Percentiles rank a stretch among this genome's conserved stretches.
phyloP scores from a whole-genome alignment of 2,113 vertebrate species.

The Sterrhoptilus dennistouni region DNA sequence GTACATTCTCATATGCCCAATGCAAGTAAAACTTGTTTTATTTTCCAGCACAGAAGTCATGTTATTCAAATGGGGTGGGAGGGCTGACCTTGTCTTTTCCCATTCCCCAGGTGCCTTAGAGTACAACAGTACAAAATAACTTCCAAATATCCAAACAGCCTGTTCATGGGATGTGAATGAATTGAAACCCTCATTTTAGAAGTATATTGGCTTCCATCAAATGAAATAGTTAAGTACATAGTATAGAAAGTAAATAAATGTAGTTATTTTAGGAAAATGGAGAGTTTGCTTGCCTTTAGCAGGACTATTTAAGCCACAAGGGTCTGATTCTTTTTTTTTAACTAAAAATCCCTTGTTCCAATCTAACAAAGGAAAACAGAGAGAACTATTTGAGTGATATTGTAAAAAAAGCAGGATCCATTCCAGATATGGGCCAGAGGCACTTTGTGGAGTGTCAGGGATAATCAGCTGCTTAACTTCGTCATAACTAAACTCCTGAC shows the following conservation, averaged over 20 bases:
- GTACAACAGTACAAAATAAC: not conserved
- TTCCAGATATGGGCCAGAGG: not conserved
- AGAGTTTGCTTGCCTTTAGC: not conserved
- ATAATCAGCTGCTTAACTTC: not conserved
- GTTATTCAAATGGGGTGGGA: accelerated
- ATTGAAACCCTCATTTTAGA: not conserved
- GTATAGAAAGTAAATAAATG: not conserved
- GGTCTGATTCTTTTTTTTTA: not conserved
- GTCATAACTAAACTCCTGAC: not conserved
- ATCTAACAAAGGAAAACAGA: not conserved
- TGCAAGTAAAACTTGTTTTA: not conserved
- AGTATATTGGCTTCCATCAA: not conserved
- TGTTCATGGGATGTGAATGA: not conserved
- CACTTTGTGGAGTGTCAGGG: not conserved
- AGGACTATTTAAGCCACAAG: not conserved
- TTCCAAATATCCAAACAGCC: not conserved
- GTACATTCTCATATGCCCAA: not conserved
- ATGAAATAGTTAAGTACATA: not conserved
- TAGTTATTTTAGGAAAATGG: not conserved
- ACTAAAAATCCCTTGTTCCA: not conserved
- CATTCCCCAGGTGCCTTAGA: accelerated
- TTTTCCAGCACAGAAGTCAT: not conserved
- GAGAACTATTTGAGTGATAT: not conserved
- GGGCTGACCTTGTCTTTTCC: not conserved
- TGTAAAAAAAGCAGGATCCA: not conserved